Percentiles rank a stretch among this genome's conserved stretches.
phyloP scores from a whole-genome alignment of 2,888 invertebrate genomes.

The Mellilla xanthometata region DNA sequence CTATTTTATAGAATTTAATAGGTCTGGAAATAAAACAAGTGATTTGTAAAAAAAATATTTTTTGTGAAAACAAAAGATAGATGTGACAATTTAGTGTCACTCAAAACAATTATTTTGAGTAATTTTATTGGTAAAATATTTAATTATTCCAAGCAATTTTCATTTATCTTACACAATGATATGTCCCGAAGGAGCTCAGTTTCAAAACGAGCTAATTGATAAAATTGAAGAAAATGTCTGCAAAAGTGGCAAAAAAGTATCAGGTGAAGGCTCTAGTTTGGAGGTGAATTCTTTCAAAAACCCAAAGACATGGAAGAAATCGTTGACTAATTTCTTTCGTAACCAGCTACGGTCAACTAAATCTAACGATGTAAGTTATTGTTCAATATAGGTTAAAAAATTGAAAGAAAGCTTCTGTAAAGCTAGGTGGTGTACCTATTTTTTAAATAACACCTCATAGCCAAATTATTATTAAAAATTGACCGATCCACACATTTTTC shows the following conservation, averaged over 20 bases:
- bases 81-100: constrained; percentile 22
- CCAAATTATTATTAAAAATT: too few relatives aligned
- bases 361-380: constrained; percentile 68
- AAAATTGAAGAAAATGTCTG: constrained; percentile 53
- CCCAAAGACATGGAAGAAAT: constrained; percentile 73
- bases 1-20: too few relatives aligned
- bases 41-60: too few relatives aligned
- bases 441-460: not conserved
- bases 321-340: constrained; percentile 71
- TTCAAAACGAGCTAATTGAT: constrained; percentile 48
- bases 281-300: constrained; percentile 64
- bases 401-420: too few relatives aligned
- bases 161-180: constrained; percentile 50
- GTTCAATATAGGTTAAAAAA: too few relatives aligned
- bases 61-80: constrained; percentile 27
- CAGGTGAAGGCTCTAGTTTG: constrained; percentile 52
- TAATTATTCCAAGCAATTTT: constrained; percentile 35
- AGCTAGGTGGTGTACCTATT: too few relatives aligned
- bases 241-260: constrained; percentile 49
- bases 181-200: constrained; percentile 62
- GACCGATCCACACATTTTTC: too few relatives aligned
- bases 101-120: constrained; percentile 30
- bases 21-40: too few relatives aligned
- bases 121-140: constrained; percentile 39
- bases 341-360: constrained; percentile 68